Conservation (phyloP, 2,797 vertebrate genomes). For the Alfaro cultratus region DNA sequence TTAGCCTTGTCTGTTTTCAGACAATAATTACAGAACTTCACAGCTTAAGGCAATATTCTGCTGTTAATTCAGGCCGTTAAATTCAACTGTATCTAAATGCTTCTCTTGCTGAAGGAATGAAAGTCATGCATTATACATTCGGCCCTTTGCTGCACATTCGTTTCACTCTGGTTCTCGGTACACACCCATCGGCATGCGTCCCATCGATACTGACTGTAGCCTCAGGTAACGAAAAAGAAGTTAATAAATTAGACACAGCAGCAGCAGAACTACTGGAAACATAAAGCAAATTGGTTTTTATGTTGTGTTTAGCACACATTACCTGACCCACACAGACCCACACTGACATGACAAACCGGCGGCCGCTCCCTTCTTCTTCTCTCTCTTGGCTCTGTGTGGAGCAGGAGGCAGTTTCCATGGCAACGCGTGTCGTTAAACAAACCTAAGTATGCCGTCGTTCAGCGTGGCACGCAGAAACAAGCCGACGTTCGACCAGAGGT, state of each 20-base stretch:
- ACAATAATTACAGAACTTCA: constrained; percentile 55
- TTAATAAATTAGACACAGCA: constrained; percentile 26
- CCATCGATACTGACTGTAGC: constrained; percentile 47
- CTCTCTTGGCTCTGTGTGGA: constrained; percentile 42
- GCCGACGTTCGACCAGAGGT: constrained; percentile 44
- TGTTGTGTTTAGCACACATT: constrained; percentile 25
- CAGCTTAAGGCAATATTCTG: constrained; percentile 29
- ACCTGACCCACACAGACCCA: constrained; percentile 7
- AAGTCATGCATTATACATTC: constrained; percentile 69
- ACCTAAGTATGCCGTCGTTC: constrained; percentile 56
- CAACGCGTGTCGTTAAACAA: constrained; percentile 78
- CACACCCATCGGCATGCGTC: constrained; percentile 56
- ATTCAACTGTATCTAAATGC: constrained; percentile 51
- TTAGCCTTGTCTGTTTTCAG: constrained; percentile 43
- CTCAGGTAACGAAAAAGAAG: constrained; percentile 10
- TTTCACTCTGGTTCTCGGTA: constrained; percentile 32
- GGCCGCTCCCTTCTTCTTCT: constrained; percentile 49
- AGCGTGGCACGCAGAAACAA: constrained; percentile 48
- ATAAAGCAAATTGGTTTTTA: constrained; percentile 11
- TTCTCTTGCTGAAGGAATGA: constrained; percentile 57
- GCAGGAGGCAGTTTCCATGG: constrained; percentile 76
- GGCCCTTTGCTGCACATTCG: constrained; percentile 42
- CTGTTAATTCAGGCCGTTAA: constrained; percentile 38
- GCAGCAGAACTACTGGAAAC: constrained; percentile 6
- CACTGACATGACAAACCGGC: constrained; percentile 28